Base-by-base conservation (phyloP, 1,140 invertebrate species). In the Bombus pascuorum region DNA sequence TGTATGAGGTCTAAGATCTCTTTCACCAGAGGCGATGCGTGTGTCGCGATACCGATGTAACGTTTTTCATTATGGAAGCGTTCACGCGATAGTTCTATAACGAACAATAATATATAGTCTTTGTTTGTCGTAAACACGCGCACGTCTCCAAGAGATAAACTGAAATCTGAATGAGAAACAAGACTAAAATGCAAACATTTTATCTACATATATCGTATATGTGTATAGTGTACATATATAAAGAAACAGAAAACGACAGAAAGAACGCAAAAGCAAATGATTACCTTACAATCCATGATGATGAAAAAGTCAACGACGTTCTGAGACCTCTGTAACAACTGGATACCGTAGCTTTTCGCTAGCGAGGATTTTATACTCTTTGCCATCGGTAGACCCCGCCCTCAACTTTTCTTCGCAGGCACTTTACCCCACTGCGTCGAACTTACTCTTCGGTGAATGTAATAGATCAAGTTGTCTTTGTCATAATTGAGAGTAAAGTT, bases 211-310 rank as follows among this genome's bases (percentile, higher is more conserved):
- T 53, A 53, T 12, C 25, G 28, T 28, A 3, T 10, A 3, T 8
- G 8, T 8, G 37, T 39, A 39, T 39, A 9, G 3, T 62, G 4
- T 66, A 34, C 18, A 2, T 18, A 34, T 34, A 39, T 39, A 53
- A 12, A 15, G 28, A 18, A 42, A 65, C 59, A 83, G 66, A 66
- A 47, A 28, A 28, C 4, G 1, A 65, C 1, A 37, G 10, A 74
- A 53, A 53, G 47, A 53, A 53, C 0, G 18, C 15, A 22, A 15
- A 18, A 32, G 42, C 84, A 65, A 37, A 68, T 10, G 71, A 88
- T 92, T 92, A 93, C 93, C 86, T 92, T 92, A 42, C 68, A 88
- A 88, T 77, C 86, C 93, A 93, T 93, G 85, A 66, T 93, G 85
- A 65, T 87, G 86, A 83, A 85, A 70, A 28, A 42, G 37, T 44